Evolutionary conservation across 2,797 vertebrate species (phyloP), one percentile per base, ranked within the genome.

Genomic region (Eulemur mongoz): DNA sequence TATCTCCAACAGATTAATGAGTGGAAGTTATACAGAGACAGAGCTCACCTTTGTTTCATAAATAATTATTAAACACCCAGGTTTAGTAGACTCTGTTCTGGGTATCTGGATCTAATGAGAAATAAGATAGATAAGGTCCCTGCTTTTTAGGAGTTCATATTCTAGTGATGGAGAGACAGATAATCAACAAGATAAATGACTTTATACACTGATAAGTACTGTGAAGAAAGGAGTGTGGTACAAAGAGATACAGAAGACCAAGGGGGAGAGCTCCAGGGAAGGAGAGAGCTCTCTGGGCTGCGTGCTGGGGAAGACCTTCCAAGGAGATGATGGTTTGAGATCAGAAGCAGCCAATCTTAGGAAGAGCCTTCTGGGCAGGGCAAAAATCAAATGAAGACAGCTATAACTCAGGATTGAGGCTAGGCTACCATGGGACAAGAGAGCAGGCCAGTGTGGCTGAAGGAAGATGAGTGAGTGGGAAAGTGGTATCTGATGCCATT

Each of bases 131-230:
- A 86, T 67, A 88, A 85, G 73, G 43, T 14, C 9, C 7, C 7
- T 72, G 7, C 63, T 91, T 45, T 84, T 27, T 57, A 61, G 3
- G 25, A 96, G 57, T 92, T 95, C 69, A 91, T 80, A 85, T 59
- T 79, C 54, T 54, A 75, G 61, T 81, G n/a, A 79, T 35, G 25
- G 57, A n/a, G 57, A 96, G 81, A 79, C 67, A 93, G 96, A 79
- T 72, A 84, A 52, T 81, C 70, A 89, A 73, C 65, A 95, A 73
- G 94, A 89, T 45, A 78, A 80, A 82, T 89, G 57, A n/a, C 81
- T 76, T 75, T 18, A 38, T 65, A 20, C 15, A 52, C 18, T 50
- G 35, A 72, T 7, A 50, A 43, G 1, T 35, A 23, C 32, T 48
- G 13, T 10, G 38, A 67, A 7, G 30, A 20, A 57, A 54, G 1